A percentile compares a stretch with the other conserved stretches of the same genome.
phyloP scores from a whole-genome alignment of 2,888 invertebrate species.

The Agrochola lota region DNA sequence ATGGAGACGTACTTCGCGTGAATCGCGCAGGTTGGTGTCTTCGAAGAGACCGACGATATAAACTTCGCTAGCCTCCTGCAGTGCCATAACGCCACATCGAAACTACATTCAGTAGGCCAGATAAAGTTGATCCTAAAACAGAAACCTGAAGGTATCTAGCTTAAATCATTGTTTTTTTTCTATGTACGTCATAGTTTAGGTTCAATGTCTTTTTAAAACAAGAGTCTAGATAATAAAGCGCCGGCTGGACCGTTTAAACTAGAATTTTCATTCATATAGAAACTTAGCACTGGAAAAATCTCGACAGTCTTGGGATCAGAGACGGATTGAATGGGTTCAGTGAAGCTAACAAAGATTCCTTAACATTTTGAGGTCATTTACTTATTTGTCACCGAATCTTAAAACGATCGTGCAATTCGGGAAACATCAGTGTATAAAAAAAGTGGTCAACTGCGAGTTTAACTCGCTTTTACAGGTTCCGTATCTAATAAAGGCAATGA shows the following conservation, averaged over 20 bases:
- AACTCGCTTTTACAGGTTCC: background rate
- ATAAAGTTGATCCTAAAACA: no score
- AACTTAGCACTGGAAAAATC: background rate
- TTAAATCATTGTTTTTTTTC: no score
- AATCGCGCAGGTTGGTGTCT: no score
- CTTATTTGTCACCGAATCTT: slow-evolving; percentile 1
- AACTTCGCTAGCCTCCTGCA: no score
- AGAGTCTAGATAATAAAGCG: background rate
- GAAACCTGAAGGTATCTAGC: no score
- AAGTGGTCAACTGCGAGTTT: background rate
- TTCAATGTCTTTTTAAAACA: background rate
- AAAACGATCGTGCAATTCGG: slow-evolving; percentile 26
- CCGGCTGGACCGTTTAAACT: background rate
- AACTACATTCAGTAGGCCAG: no score
- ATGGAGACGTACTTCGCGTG: no score
- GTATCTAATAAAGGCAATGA: background rate
- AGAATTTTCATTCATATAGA: background rate
- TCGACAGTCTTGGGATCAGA: background rate
- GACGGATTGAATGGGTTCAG: no score
- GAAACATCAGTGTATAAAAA: slow-evolving; percentile 40
- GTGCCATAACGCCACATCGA: no score
- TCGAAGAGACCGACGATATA: no score
- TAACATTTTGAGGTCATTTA: slow-evolving; percentile 18
- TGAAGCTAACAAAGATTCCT: slow-evolving; percentile 7
- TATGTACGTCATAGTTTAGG: no score